Evolutionary conservation across 2,113 vertebrate genomes (phyloP).

Genomic region (Illadopsis cleaveri): DNA sequence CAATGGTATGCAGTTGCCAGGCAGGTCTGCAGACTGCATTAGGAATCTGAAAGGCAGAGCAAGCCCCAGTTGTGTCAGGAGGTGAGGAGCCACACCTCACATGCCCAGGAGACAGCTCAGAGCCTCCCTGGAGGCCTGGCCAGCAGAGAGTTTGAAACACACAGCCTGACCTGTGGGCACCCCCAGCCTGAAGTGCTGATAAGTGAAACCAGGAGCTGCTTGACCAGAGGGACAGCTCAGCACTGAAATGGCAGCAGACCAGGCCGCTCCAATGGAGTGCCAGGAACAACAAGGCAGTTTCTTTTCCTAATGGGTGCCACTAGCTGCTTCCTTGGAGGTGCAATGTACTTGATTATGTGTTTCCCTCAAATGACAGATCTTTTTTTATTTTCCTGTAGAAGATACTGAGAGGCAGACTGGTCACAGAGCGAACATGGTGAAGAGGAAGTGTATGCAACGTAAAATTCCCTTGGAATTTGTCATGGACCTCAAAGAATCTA

Average conservation of each 20-base stretch:
- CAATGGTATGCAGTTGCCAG: background rate
- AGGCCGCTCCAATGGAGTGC: accelerated
- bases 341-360: background rate
- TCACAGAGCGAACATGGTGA: accelerated
- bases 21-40: background rate
- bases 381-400: background rate
- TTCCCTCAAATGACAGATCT: background rate
- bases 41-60: background rate
- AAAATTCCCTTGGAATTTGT: background rate
- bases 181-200: background rate
- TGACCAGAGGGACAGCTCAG: background rate
- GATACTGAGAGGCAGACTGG: background rate
- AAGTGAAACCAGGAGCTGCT: background rate
- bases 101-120: background rate
- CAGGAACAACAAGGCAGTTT: background rate
- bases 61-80: background rate
- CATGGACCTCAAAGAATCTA: background rate
- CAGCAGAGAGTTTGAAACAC: background rate
- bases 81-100: background rate
- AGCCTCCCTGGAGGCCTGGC: background rate
- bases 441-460: background rate
- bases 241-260: background rate
- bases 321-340: background rate
- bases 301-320: background rate
- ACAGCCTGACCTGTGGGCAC: background rate